Base-by-base conservation (phyloP, 1,140 invertebrate genomes). In the Drosophila sechellia region DNA sequence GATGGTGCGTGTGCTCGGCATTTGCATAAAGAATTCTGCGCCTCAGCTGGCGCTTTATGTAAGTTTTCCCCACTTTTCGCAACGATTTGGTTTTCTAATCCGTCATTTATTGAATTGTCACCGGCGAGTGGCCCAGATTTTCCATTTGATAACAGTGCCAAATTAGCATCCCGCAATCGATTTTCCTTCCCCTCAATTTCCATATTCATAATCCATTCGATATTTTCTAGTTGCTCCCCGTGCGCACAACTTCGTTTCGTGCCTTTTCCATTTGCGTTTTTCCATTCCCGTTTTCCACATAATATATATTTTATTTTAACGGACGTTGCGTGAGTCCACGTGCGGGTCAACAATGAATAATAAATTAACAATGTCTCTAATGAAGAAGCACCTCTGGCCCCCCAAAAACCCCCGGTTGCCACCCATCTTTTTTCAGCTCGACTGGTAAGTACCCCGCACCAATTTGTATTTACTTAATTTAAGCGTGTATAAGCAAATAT, bases 61-160 rank as follows among this genome's bases (percentile, higher is more conserved):
- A 68, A 68, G 64, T 25, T 68, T 42, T 65, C 43, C 37, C 15
- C 59, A 60, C 45, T 49, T 52, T 53, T 72, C 50, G 77, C 79
- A 79, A 85, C 79, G 77, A 80, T 80, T 83, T 83, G 79, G 73
- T 87, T 86, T 79, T 86, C 84, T 77, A 87, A 87, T 86, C 84
- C 79, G 63, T 66, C 81, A 56, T 39, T 79, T 61, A 59, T 57
- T 48, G 55, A 64, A 66, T 66, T 64, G 64, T 66, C 64, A 64
- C 45, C 15, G 20, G 45, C 4, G 13, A 27, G 45, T 71, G 68
- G 42, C 50, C 43, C 64, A 71, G 65, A 71, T 70, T 71, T 70
- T 49, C 22, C 40, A 70, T 70, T 70, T 70, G 64, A 70, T 71
- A 70, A 49, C 64, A 37, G 35, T 8, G 5, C 27, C n/a, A 25